A percentile compares a stretch with the other conserved stretches of the same genome.
Conservation (phyloP, 2,113 vertebrate species). For the Bujurquina vittata region DNA sequence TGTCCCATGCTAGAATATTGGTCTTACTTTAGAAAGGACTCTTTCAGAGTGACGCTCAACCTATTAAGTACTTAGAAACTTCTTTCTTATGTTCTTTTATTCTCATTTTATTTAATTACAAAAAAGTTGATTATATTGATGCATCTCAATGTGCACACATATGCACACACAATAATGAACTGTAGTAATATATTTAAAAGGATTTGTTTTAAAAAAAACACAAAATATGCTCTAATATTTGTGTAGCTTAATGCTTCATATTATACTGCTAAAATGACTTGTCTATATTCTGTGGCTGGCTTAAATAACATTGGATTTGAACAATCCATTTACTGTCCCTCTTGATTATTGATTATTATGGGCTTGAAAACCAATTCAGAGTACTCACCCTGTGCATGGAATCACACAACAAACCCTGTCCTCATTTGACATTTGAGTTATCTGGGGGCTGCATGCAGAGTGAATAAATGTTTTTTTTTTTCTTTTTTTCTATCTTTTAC, state of each 20-base stretch:
- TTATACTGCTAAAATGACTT: too few relatives aligned
- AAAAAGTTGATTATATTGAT: not conserved
- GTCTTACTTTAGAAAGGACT: not conserved
- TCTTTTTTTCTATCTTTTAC: too few relatives aligned
- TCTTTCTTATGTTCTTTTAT: not conserved
- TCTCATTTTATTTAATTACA: not conserved
- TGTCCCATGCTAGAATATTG: too few relatives aligned
- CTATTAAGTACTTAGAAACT: fast-evolving
- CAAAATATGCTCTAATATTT: too few relatives aligned
- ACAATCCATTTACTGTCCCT: constrained; percentile 20
- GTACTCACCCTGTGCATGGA: not conserved
- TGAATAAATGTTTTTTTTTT: too few relatives aligned
- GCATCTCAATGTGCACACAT: not conserved
- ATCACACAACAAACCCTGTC: not conserved
- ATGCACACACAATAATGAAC: not conserved
- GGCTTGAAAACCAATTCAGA: constrained; percentile 10
- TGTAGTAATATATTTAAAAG: not conserved
- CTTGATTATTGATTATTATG: constrained; percentile 27
- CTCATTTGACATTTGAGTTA: not conserved
- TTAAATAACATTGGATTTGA: too few relatives aligned
- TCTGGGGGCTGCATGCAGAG: not conserved
- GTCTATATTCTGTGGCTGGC: too few relatives aligned
- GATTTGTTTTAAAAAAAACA: too few relatives aligned
- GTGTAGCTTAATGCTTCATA: too few relatives aligned
- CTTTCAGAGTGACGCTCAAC: not conserved